A percentile compares a stretch with the other conserved stretches of the same genome.
phyloP scores from a whole-genome alignment of 2,888 invertebrate genomes.

The Himalopsyche kuldschensis region DNA sequence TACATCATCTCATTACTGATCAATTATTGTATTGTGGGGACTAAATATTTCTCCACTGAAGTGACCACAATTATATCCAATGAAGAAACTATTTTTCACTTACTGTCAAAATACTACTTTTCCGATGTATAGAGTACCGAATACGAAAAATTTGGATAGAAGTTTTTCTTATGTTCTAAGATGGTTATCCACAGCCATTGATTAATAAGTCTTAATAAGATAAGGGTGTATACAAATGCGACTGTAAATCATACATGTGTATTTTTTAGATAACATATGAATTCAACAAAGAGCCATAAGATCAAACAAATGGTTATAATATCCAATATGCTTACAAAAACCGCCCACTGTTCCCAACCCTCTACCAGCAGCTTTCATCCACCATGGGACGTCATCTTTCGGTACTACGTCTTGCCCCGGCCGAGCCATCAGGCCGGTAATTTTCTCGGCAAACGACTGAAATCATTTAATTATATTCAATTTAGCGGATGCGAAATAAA shows the following conservation, averaged over 20 bases:
- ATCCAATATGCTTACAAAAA: conserved; percentile 41
- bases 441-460: conserved; percentile 78
- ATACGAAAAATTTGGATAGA: too few relatives aligned
- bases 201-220: neutral
- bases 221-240: neutral
- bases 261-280: neutral
- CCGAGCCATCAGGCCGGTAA: conserved; percentile 76
- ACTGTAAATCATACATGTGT: neutral
- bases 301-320: neutral
- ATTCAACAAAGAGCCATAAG: neutral
- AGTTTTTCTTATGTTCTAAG: too few relatives aligned
- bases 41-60: too few relatives aligned
- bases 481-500: neutral
- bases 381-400: conserved; percentile 86
- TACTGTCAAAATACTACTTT: too few relatives aligned
- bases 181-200: neutral
- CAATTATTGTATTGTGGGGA: too few relatives aligned
- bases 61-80: too few relatives aligned
- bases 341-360: conserved; percentile 82
- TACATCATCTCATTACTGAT: too few relatives aligned
- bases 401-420: conserved; percentile 77
- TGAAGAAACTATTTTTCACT: too few relatives aligned
- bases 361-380: conserved; percentile 84
- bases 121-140: too few relatives aligned
- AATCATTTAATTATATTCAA: conserved; percentile 27